Evolutionary conservation across 2,797 vertebrate genomes (phyloP).

Genomic region (Myotis myotis): DNA sequence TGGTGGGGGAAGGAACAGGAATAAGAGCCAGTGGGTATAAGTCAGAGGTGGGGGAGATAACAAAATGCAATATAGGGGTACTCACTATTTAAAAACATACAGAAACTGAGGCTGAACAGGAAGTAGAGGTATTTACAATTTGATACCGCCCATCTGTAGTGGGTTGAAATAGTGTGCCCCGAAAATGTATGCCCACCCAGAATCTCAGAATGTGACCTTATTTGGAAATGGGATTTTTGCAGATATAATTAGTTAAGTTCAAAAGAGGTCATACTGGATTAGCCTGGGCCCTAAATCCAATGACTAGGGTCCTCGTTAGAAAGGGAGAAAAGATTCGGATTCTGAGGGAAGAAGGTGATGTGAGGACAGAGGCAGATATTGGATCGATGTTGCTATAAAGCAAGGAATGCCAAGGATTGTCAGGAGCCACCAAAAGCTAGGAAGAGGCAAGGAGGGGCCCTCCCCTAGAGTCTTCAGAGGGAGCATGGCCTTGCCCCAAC

Average conservation of each 20-base stretch:
- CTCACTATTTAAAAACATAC: background rate
- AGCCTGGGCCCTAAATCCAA: background rate
- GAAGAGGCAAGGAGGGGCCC: background rate
- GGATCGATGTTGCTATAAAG: background rate
- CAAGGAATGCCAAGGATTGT: background rate
- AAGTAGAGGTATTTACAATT: background rate
- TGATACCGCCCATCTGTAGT: background rate
- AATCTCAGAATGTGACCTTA: background rate
- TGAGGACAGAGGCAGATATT: background rate
- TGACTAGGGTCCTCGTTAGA: background rate
- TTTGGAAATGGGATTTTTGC: conserved; percentile 16
- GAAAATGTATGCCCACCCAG: background rate
- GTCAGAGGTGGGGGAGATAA: background rate
- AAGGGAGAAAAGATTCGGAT: background rate
- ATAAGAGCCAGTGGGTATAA: background rate
- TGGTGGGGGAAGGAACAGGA: background rate
- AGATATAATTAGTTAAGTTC: background rate
- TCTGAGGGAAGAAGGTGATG: background rate
- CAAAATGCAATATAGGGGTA: background rate
- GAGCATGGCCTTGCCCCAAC: background rate
- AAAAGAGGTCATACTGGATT: background rate
- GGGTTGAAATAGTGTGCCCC: background rate
- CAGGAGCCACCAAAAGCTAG: background rate
- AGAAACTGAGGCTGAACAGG: background rate
- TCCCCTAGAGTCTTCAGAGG: background rate